Base-by-base conservation (phyloP, 1,140 invertebrate species). In the Pseudomyrmex concolor region DNA sequence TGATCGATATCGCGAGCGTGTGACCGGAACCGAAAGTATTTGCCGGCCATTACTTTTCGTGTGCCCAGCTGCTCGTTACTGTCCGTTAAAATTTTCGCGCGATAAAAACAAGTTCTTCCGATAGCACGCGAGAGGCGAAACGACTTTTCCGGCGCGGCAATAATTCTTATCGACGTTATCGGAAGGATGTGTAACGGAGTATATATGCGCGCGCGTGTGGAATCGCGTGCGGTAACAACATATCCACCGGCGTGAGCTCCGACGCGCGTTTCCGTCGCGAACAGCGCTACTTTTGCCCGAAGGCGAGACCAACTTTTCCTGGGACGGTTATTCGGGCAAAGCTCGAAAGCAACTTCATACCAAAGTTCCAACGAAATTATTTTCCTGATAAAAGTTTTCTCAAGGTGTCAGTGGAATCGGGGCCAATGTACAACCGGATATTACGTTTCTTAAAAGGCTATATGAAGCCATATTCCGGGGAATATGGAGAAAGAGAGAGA, bases 361-460 rank as follows among this genome's bases (percentile, higher is more conserved):
- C 55, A 51, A 89, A 88, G 80, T 89, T 84, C 51, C 50, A 62
- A 70, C 76, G 57, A 88, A 88, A 89, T 89, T 89, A 89, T 89
- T 89, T 89, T 81, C 64, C 84, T 84, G 86, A 89, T 89, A 89
- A 89, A 89, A 89, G 81, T 88, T 88, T 34, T 87, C 59, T 70
- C 50, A 43, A 62, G 76, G 71, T 81, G 84, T 77, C 86, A 68
- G 55, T 88, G 86, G 71, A 86, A 86, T 86, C 86, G 77, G 57
- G 74, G 76, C 62, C 86, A 85, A 89, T 84, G 76, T 86, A 84
- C 77, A 84, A 86, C 87, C 87, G 84, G 84, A 89, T 89, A 89
- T 89, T 86, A 86, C 84, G 66, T 74, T 66, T 81, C 72, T 86
- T 55, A 83, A 85, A 34, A 70, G 43, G 54, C 60, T 66, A 54